Percentiles rank a stretch among this genome's conserved stretches.
Evolutionary conservation across 92 coral and sea anemone genomes (phyloP).

Genomic region (Palythoa grandiflora): DNA sequence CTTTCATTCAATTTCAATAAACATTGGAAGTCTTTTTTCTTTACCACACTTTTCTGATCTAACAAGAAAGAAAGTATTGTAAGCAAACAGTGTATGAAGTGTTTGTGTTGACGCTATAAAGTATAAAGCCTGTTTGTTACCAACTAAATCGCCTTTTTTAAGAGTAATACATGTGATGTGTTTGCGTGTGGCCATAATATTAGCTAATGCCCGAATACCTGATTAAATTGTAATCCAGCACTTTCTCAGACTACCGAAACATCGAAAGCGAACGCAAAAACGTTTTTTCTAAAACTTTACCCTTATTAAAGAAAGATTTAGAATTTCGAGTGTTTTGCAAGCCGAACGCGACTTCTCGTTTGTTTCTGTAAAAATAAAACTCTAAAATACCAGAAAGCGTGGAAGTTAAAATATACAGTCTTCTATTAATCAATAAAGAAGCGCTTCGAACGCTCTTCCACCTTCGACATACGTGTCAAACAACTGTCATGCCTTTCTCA

Average conservation of each 20-base stretch:
- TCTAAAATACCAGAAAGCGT: background rate
- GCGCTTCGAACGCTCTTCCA: slow-evolving; percentile 42
- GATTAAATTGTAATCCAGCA: slow-evolving; percentile 24
- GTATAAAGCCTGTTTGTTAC: slow-evolving; percentile 49
- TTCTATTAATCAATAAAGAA: slow-evolving; percentile 46
- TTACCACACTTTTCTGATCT: background rate
- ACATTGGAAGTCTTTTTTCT: background rate
- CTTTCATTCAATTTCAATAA: slow-evolving; percentile 4
- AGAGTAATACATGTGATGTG: slow-evolving; percentile 61
- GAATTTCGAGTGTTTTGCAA: background rate
- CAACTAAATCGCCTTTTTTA: slow-evolving; percentile 75
- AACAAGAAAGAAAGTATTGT: slow-evolving; percentile 57
- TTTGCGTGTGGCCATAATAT: slow-evolving; percentile 55
- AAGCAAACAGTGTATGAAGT: slow-evolving; percentile 73
- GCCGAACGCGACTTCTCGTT: too few species aligned
- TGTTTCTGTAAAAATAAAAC: background rate
- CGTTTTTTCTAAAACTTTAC: background rate
- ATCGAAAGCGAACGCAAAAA: slow-evolving; percentile 1
- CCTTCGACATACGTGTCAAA: slow-evolving; percentile 71
- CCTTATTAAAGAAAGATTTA: background rate
- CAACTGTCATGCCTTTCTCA: slow-evolving; percentile 66
- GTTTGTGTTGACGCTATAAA: slow-evolving; percentile 60
- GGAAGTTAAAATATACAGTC: slow-evolving; percentile 7
- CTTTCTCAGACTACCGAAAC: slow-evolving; percentile 7
- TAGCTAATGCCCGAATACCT: slow-evolving; percentile 53